Conservation (phyloP, 2,797 vertebrate genomes). For the Enteromius treurensis region DNA sequence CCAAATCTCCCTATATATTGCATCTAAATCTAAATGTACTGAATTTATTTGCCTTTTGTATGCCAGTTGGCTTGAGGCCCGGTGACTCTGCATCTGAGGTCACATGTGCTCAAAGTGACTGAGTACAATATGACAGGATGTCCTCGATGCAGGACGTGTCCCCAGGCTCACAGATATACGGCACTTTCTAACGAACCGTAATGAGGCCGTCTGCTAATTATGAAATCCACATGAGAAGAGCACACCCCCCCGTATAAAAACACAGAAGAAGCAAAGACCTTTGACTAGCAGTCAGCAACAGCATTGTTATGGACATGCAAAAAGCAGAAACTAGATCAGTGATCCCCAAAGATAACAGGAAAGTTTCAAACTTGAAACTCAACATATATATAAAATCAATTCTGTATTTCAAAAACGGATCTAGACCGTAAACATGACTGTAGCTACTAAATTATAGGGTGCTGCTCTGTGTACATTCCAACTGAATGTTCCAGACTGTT, state of each 20-base stretch:
- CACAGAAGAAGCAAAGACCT: background rate
- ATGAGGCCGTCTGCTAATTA: slow-evolving; percentile 61
- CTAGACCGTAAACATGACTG: background rate
- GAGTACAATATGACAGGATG: slow-evolving; percentile 38
- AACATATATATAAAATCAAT: background rate
- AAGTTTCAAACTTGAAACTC: background rate
- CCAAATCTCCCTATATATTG: slow-evolving; percentile 37
- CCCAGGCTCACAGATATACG: slow-evolving; percentile 42
- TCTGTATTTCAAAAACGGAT: background rate
- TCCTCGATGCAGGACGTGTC: slow-evolving; percentile 54
- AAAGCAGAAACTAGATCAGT: background rate
- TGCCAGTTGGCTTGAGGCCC: slow-evolving; percentile 20
- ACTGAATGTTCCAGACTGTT: slow-evolving; percentile 1
- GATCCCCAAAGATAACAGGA: background rate
- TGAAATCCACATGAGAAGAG: slow-evolving; percentile 48
- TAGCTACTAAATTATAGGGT: background rate
- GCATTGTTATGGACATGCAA: background rate
- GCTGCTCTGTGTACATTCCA: background rate
- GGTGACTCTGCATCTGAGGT: slow-evolving; percentile 40
- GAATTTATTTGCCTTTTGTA: slow-evolving; percentile 1
- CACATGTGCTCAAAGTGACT: slow-evolving; percentile 37
- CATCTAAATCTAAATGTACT: slow-evolving; percentile 9
- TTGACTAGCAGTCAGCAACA: background rate
- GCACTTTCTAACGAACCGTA: slow-evolving; percentile 44
- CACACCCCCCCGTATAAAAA: background rate